Base-by-base conservation (phyloP, 2,797 vertebrate species). In the Simalia tracyae region DNA sequence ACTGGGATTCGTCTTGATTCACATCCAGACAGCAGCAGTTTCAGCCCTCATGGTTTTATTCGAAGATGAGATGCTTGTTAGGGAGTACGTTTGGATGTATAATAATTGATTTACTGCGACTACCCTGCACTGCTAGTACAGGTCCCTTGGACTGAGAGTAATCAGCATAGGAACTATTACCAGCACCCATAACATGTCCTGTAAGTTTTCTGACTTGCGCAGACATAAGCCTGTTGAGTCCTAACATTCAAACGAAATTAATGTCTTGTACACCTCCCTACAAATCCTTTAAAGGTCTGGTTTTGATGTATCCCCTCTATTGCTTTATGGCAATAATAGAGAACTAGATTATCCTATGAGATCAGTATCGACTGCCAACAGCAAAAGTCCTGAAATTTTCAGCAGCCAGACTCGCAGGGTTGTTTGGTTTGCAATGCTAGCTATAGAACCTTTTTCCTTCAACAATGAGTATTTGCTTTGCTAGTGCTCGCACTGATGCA, bases 351-450 rank as follows among this genome's bases (percentile, higher is more conserved):
- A n/a, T 14, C 36, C n/a, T 91, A 54, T n/a, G 2, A 31, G 91
- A 90, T 76, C 72, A 60, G 72, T 36, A 12, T 92, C 0, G 50
- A 85, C 93, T 91, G 94, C 93, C 93, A 90, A 31, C 90, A 63
- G 90, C 46, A 81, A 57, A 28, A 86, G 86, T 90, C 4, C 91
- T 89, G 63, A 89, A 91, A 89, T 10, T 56, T 84, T 57, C 64
- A 0, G 93, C 60, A 36, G 84, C 59, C 86, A 92, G 90, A 24
- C 36, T 24, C 11, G 76, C 17, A 17, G 88, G 72, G 46, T 90
- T 88, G 92, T 91, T 42, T 94, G 89, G 89, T 93, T 94, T 92
- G 4, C 2, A 46, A 93, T 89, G 94, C 90, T 89, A 87, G 90
- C 84, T 91, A 72, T 87, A 19, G 42, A 42, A 0, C 60, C 19